These are phyloP conservation scores for Scylla paramamosain DNA, from an alignment of 1,140 invertebrate species.

Conservation along the genomic window DNA sequence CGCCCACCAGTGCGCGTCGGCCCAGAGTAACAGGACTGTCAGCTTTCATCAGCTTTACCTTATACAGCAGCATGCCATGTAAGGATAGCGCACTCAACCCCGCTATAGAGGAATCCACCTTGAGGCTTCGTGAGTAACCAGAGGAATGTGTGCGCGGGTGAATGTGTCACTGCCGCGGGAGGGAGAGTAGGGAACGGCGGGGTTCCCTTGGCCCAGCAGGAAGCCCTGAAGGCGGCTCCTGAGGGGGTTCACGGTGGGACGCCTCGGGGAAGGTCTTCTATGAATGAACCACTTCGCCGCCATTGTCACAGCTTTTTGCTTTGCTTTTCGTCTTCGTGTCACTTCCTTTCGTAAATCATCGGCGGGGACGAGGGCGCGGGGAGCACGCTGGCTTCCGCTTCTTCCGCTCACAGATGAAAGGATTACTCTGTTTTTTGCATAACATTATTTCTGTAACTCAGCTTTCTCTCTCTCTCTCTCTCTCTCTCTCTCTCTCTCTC, in stretches of 20 bases:
- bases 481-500: conserved; percentile 61
- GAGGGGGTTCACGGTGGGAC: neutral
- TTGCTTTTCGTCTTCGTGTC: conserved; percentile 22
- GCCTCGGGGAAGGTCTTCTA: conserved; percentile 54
- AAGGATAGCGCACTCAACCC: neutral
- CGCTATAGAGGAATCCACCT: neutral
- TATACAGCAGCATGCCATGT: neutral
- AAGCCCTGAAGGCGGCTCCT: neutral
- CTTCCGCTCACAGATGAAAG: neutral
- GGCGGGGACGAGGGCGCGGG: neutral
- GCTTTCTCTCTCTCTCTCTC: conserved; percentile 42
- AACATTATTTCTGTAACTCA: neutral
- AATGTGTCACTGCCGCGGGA: neutral
- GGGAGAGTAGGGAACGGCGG: neutral
- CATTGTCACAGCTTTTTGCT: neutral
- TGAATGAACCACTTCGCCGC: conserved; percentile 42
- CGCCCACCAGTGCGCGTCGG: neutral
- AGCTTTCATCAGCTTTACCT: conserved; percentile 22
- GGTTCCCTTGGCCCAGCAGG: neutral
- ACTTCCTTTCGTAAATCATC: conserved; percentile 25
- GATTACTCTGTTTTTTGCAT: neutral
- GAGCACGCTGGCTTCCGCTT: neutral
- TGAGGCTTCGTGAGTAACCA: neutral
- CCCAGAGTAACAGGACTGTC: neutral
- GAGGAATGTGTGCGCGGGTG: neutral